Percentiles rank a stretch among this genome's conserved stretches.
These are phyloP conservation scores for Ernsta delagoae DNA, from an alignment of 2,888 invertebrate species.

Conservation along the genomic window DNA sequence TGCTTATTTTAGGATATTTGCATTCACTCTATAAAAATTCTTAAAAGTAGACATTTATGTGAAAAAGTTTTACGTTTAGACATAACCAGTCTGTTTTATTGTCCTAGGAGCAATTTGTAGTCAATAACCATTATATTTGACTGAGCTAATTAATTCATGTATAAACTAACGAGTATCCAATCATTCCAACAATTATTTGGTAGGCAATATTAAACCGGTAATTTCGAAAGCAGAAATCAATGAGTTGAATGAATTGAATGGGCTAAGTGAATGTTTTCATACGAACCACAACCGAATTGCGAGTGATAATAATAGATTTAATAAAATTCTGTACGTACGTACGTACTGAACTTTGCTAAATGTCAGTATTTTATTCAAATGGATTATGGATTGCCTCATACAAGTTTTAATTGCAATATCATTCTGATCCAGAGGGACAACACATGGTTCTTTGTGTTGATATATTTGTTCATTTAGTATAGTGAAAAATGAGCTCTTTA, in stretches of 20 bases:
- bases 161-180: slow-evolving; percentile 18
- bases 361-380: slow-evolving; percentile 41
- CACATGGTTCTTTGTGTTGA: slow-evolving; percentile 15
- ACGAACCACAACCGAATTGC: slow-evolving; percentile 25
- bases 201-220: slow-evolving; percentile 35
- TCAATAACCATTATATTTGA: not conserved
- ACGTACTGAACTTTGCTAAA: slow-evolving; percentile 38
- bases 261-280: slow-evolving; percentile 35
- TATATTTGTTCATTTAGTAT: slow-evolving; percentile 31
- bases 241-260: slow-evolving; percentile 31
- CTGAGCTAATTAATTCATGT: slow-evolving; percentile 15
- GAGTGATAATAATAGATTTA: slow-evolving; percentile 30
- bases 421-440: slow-evolving; percentile 28
- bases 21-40: too few relatives aligned
- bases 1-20: too few relatives aligned
- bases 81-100: too few relatives aligned
- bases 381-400: slow-evolving; percentile 34
- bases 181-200: slow-evolving; percentile 29
- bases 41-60: too few relatives aligned
- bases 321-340: slow-evolving; percentile 7
- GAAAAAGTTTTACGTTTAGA: too few relatives aligned
- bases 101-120: not conserved
- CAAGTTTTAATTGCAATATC: slow-evolving; percentile 42
- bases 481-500: slow-evolving; percentile 34
- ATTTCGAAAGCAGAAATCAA: slow-evolving; percentile 33